These are phyloP conservation scores for Pseudomyrmex flavicornis DNA, from an alignment of 1,140 invertebrate genomes.

Conservation along the genomic window DNA sequence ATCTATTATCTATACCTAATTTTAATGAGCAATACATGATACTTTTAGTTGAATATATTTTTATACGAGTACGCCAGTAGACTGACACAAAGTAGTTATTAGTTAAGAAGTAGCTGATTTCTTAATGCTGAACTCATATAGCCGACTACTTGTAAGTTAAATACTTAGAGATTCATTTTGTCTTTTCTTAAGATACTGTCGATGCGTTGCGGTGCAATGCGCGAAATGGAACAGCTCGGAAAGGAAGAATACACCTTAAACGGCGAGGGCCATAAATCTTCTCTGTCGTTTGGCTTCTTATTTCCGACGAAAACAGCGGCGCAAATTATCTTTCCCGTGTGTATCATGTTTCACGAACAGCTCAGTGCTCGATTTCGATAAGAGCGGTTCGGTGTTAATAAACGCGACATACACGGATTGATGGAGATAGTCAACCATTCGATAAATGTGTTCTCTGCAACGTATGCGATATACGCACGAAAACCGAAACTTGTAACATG, in stretches of 20 bases:
- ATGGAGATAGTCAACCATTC: constrained; percentile 31
- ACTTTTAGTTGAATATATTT: too few relatives aligned
- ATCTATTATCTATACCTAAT: background rate
- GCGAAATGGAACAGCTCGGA: constrained; percentile 21
- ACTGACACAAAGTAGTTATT: too few relatives aligned
- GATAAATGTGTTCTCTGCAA: constrained; percentile 48
- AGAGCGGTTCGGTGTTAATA: constrained; percentile 72
- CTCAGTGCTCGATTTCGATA: constrained; percentile 67
- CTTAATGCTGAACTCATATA: background rate
- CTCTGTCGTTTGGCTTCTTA: constrained; percentile 40
- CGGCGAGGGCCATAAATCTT: constrained; percentile 65
- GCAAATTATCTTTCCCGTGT: constrained; percentile 59
- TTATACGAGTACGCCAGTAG: too few relatives aligned
- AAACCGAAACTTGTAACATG: constrained; percentile 55
- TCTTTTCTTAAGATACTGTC: background rate
- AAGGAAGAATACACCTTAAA: constrained; percentile 51
- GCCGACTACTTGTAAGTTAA: constrained; percentile 9
- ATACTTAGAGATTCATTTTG: background rate
- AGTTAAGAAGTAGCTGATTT: background rate
- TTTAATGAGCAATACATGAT: too few relatives aligned
- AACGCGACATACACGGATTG: constrained; percentile 46
- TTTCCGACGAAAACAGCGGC: constrained; percentile 58
- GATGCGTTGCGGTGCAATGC: background rate
- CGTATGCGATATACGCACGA: constrained; percentile 25
- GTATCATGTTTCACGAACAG: constrained; percentile 59